Base-by-base conservation (phyloP, 2,113 vertebrate genomes). In the Chaenogobius annularis region DNA sequence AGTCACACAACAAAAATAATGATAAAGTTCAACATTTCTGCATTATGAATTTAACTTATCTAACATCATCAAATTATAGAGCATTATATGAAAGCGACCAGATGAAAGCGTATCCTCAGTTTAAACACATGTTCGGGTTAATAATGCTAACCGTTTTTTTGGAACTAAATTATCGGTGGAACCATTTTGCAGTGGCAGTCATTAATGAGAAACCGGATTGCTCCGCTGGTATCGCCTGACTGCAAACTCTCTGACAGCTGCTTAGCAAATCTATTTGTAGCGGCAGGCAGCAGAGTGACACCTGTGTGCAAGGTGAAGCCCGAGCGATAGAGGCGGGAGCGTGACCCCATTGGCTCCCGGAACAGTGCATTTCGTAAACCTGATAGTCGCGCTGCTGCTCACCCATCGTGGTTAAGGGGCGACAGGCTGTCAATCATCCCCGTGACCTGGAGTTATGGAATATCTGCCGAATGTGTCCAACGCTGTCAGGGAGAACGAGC, bases 201-300 rank as follows among this genome's bases (percentile, higher is more conserved):
- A 62, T 68, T 65, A 61, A 63, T 61, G 22, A 64, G 13, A 66
- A 47, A 26, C 23, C 52, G 64, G 26, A 71, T 68, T 79, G 65
- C 46, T 37, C 48, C 68, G 46, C 17, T 82, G 69, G 78, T 68
- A 48, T 61, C 64, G 69, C 76, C 72, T 83, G 56, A 75, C 64
- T 66, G 35, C 67, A 72, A 78, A 61, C 65, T 61, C 66, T 71
- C 66, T 72, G 81, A 81, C 72, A 82, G 85, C 77, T 79, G 81
- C 71, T 77, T 61, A 75, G 78, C 67, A 20, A 68, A 73, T 75
- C 82, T 90, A 84, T 87, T 87, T 85, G 73, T 74, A 80, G 81
- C 79, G 65, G 74, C 71, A 80, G 80, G 74, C 79, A 31, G 62
- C 17, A 13, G 55, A 14, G 73, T 89, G 85, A 85, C 85, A 89